Base-by-base conservation (phyloP, 2,113 vertebrate genomes). In the Osmerus mordax region DNA sequence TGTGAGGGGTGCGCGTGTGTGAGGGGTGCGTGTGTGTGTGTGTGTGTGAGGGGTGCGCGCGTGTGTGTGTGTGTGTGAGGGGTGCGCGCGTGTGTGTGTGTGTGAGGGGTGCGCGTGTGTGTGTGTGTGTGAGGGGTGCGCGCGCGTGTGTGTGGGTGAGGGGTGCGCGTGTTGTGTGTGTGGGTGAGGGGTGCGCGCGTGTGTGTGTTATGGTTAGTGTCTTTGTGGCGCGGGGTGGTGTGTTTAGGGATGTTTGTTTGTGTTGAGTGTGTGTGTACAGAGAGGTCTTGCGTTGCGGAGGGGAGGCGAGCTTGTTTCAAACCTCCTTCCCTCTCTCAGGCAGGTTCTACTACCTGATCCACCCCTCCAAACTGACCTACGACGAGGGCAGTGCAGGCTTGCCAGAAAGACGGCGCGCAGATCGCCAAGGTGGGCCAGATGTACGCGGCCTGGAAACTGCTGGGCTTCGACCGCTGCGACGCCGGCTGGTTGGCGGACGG, bases 361-460 rank as follows among this genome's bases (percentile, higher is more conserved):
- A 96, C 28, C 94, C 94, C 0, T 93, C 89, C 11, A 98, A 98
- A 85, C 81, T 99, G 72, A 97, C 95, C 55, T 98, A 97, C 0
- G 93, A 95, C 0, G 96, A 98, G 87, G 87, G 97, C 97, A 0
- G 93, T 95, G 15, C 82, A 87, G 65, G 97, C 96, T 0, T 99
- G 97, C 79, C 87, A 92, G 78, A 94, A 91, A 4, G 96, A 98
- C 0, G 95, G 94, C 0, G 91, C 96, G 11, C 92, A 94, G 84
- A 95, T 99, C 0, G 97, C 97, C 21, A 98, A 97, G 87, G 97
- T 98, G 23, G 96, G 97, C 55, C 97, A 99, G 85, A 96, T 99
- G 81, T 98, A 94, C 15, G 94, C 94, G 0, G 97, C 97, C 78
- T 99, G 97, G 97, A 97, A 96, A 78, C 93, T 98, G 6, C 91